Base-by-base conservation (phyloP, 2,113 vertebrate species). In the Hippolais icterina region DNA sequence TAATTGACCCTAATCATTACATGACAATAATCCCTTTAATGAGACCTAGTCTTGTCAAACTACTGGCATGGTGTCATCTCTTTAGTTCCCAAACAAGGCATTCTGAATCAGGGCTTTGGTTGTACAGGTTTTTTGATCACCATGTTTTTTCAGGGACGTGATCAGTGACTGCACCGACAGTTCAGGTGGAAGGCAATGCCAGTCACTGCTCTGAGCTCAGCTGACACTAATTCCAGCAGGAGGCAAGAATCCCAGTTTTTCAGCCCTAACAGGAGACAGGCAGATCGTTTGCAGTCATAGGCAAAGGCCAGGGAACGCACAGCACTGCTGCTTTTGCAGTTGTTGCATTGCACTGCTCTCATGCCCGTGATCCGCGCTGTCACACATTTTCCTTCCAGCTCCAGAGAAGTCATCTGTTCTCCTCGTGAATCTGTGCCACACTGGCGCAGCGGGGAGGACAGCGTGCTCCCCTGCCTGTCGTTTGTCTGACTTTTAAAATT, bases 1-100 rank as follows among this genome's bases (percentile, higher is more conserved):
- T 72, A 96, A 89, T n/a, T 85, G 41, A 64, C 25, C 49, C 75
- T 92, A 69, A 88, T 93, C 18, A 66, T 57, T 68, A 75, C 68
- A 46, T 6, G 66, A 80, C 35, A 86, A 88, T 52, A 82, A 76
- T 72, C 52, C 29, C 28, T 87, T 83, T 49, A 90, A 75, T 64
- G 69, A 96, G 81, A 70, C 75, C 15, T 72, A 8, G 1, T 27
- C 33, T 76, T 24, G 33, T 39, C 65, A 79, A 42, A 61, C n/a
- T 15, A 47, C 41, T 61, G 56, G 63, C 19, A 72, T 5, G 23
- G 21, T 17, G 23, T 83, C 22, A 79, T 25, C 11, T 80, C n/a
- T 77, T 83, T 17, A 87, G 23, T 13, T 76, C 15, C 42, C 90
- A 56, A 33, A 11, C 23, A 93, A 47, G 63, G 52, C 88, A 76